Base-by-base conservation (phyloP, 2,888 invertebrate genomes). In the Holacanthella duospinosa region DNA sequence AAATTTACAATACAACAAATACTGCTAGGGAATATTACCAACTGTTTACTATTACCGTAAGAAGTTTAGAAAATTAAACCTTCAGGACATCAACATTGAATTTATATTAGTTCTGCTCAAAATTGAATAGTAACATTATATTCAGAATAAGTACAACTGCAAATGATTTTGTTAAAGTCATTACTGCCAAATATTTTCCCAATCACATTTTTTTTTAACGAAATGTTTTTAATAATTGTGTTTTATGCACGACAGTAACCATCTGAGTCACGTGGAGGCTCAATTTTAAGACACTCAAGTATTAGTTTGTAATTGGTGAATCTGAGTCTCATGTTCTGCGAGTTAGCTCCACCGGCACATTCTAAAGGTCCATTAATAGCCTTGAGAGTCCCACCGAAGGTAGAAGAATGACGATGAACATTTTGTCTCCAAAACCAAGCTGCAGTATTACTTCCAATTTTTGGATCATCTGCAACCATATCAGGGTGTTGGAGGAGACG, bases 311-410 rank as follows among this genome's bases (percentile, higher is more conserved):
- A 64, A 29, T 64, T 57, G 27, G 48, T 48, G 53, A 56, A 64
- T 53, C 64, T 43, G 25, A n/a, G 21, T 4, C 24, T 16, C 16
- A 28, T 60, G 43, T 64, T 64, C 26, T 58, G 36, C 1, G 36
- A 26, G 44, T 61, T 57, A 2, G 61, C 54, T 2, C 64, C 64
- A 28, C 64, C 64, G 43, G 61, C 61, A 36, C 64, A 64, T 61
- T 64, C 64, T 25, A 64, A 25, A 6, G 36, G 43, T 43, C 64
- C 64, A 21, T 64, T 64, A 21, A 64, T 64, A 16, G 56, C 58
- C 21, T 61, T 57, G 16, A 64, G 25, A 27, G 64, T 64, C 1
- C 29, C 29, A 2, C 64, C 64, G 24, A 61, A 64, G 0, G 64
- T 64, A 27, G 43, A 21, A 1, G 61, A 16, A 24, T 61, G 54